Evolutionary conservation across 2,888 invertebrate genomes (phyloP).

Genomic region (Rhaphigaster nebulosa): DNA sequence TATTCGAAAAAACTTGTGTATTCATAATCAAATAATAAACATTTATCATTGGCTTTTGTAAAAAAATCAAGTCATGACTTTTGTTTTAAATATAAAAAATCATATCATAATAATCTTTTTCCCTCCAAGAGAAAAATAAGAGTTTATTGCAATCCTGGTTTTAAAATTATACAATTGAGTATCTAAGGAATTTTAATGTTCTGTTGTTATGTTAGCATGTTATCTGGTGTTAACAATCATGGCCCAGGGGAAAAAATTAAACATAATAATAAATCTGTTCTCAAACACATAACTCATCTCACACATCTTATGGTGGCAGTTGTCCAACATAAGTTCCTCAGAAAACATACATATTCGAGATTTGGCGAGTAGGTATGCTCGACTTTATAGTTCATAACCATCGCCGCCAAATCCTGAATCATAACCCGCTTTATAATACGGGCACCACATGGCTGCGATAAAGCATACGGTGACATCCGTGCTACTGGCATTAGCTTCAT

Average conservation of each 20-base stretch:
- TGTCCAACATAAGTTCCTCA: not conserved
- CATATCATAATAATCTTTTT: too few species aligned
- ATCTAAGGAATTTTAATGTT: too few species aligned
- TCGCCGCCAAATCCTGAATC: slow-evolving; percentile 14
- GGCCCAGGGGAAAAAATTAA: not conserved
- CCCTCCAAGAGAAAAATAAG: too few species aligned
- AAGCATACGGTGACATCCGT: not conserved
- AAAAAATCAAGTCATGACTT: too few species aligned
- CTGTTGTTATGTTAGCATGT: too few species aligned
- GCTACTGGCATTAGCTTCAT: not conserved
- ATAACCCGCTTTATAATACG: not conserved
- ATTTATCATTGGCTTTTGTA: too few species aligned
- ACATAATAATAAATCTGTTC: not conserved
- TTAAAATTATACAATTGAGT: too few species aligned
- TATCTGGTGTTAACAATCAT: not conserved
- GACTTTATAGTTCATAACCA: not conserved
- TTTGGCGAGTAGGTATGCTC: not conserved
- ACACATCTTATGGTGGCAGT: not conserved
- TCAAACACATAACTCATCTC: too few species aligned
- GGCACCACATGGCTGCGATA: not conserved
- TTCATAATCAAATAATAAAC: too few species aligned
- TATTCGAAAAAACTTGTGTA: too few species aligned
- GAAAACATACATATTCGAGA: not conserved
- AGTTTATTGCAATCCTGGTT: too few species aligned
- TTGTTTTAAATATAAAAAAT: too few species aligned